These are phyloP conservation scores for Phaenicophaeus curvirostris DNA, from an alignment of 2,797 vertebrate species.

Conservation along the genomic window DNA sequence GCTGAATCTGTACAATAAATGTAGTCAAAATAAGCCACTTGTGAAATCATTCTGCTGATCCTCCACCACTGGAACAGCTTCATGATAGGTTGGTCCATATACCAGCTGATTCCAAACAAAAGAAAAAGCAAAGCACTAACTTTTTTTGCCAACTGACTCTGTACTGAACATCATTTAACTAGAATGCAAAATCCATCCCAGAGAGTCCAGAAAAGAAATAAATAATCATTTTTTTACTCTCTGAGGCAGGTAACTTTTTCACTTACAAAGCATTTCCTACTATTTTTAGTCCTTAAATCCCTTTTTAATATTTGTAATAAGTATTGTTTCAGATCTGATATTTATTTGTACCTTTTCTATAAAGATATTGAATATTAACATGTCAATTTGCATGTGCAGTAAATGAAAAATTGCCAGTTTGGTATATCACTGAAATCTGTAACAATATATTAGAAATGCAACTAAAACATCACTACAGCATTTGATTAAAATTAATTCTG, in stretches of 20 bases:
- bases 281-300: background rate
- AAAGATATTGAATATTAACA: conserved; percentile 2
- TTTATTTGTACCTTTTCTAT: conserved; percentile 1
- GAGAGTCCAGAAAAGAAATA: background rate
- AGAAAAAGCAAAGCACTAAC: background rate
- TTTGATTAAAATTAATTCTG: conserved; percentile 79
- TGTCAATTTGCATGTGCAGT: background rate
- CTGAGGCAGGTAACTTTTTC: background rate
- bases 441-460: conserved; percentile 51
- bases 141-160: background rate
- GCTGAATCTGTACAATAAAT: background rate
- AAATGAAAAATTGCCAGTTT: conserved; percentile 35
- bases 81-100: background rate
- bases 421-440: conserved; percentile 24
- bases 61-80: accelerated
- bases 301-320: background rate
- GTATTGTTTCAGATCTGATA: background rate
- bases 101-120: background rate
- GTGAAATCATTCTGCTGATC: background rate
- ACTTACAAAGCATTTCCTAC: background rate
- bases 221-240: background rate
- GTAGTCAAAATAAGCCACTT: background rate
- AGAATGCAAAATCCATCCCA: background rate
- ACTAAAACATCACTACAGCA: conserved; percentile 44
- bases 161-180: background rate